Evolutionary conservation across 2,888 invertebrate genomes (phyloP), one percentile per base, ranked within the genome.

Genomic region (Acrobasis repandana): DNA sequence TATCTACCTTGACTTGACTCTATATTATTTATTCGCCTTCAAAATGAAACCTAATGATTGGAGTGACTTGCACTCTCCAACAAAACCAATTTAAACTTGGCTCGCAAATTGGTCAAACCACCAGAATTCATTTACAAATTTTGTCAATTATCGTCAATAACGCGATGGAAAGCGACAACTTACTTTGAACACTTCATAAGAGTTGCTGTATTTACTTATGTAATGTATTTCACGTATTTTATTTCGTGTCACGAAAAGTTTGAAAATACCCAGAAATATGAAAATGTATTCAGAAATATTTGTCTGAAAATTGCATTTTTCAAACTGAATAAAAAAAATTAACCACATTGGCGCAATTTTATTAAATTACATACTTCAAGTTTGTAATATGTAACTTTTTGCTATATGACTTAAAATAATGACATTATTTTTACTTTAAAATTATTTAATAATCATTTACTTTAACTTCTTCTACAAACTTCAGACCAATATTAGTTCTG

Each of bases 11-110:
- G 8, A 28, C 28, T 28, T 28, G 28, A n/a, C 43, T 1, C 11
- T 43, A 43, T n/a, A 43, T 43, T 46, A 49, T 59, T 60, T 57
- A 61, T 61, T n/a, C n/a, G n/a, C 52, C 56, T 67, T 76, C 77
- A 61, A 58, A 59, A 59, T 62, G 62, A 61, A 64, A 63, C 59
- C 60, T 71, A 71, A 70, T 70, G 70, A 70, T 69, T 67, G 63
- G 67, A 65, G 59, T 75, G 71, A 74, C 74, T 77, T 76, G 73
- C 72, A 72, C 70, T 74, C 67, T 56, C 63, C 67, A 74, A 74
- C 72, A 75, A 77, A 78, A 72, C 71, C 69, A 77, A 78, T 78
- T 75, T 74, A 74, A 76, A 78, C 69, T 76, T 77, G 60, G 61
- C 63, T 68, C 61, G 60, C 62, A 72, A 75, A 76, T 74, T 72